These are phyloP conservation scores for Melieria picta DNA, from an alignment of 2,888 invertebrate species.

Conservation along the genomic window DNA sequence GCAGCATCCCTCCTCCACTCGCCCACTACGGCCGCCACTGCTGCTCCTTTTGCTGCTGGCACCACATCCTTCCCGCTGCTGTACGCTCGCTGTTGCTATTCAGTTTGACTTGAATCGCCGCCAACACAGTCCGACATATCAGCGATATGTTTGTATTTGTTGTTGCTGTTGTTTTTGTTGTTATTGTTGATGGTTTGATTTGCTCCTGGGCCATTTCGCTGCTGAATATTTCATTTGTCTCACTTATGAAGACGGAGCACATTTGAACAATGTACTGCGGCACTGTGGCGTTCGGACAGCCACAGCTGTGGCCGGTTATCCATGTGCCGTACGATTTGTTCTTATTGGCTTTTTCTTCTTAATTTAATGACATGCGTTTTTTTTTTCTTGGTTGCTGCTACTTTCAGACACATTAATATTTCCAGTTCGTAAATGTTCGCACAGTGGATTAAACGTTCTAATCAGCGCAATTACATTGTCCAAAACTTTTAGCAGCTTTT, in stretches of 20 bases:
- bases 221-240: slow-evolving; percentile 35
- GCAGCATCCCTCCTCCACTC: slow-evolving; percentile 13
- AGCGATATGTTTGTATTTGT: too few relatives aligned
- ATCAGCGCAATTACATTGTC: not conserved
- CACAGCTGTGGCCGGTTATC: too few relatives aligned
- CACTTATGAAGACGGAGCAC: slow-evolving; percentile 7
- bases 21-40: slow-evolving; percentile 3
- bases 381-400: too few relatives aligned
- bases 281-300: too few relatives aligned
- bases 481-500: not conserved
- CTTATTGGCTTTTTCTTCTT: not conserved
- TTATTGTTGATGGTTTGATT: not conserved
- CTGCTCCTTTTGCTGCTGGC: not conserved
- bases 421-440: not conserved
- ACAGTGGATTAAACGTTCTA: not conserved
- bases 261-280: too few relatives aligned
- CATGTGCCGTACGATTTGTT: too few relatives aligned
- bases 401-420: too few relatives aligned
- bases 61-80: slow-evolving; percentile 16
- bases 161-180: not conserved
- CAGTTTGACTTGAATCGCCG: not conserved
- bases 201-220: slow-evolving; percentile 29
- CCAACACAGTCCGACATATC: not conserved
- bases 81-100: not conserved
- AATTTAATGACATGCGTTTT: not conserved